A percentile compares a stretch with the other conserved stretches of the same genome.
phyloP scores from a whole-genome alignment of 2,797 vertebrate species.

The Percopsis omiscomaycus region DNA sequence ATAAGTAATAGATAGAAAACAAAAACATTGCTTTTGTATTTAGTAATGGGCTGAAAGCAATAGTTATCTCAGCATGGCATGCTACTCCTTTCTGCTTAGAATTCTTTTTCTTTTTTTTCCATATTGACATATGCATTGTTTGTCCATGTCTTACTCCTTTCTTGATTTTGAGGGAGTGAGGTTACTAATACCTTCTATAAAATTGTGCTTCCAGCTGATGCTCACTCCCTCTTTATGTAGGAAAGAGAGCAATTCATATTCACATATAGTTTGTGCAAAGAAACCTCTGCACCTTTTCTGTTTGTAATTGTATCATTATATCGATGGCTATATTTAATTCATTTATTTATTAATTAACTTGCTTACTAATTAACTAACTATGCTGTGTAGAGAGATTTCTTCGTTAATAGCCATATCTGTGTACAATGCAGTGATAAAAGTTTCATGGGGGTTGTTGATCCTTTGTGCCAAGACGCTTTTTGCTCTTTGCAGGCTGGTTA shows the following conservation, averaged over 20 bases:
- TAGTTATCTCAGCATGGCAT: constrained; percentile 27
- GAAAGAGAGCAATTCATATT: too few species aligned
- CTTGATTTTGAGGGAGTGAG: neutral
- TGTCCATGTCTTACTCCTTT: neutral
- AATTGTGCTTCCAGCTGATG: neutral
- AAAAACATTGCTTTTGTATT: neutral
- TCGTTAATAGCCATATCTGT: too few species aligned
- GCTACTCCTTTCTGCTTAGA: constrained; percentile 7
- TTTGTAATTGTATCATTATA: too few species aligned
- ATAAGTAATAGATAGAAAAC: neutral
- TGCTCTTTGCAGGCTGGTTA: constrained; percentile 7
- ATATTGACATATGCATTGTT: constrained; percentile 5
- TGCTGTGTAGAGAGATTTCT: constrained; percentile 4
- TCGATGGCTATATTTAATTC: too few species aligned
- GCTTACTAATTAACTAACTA: constrained; percentile 5
- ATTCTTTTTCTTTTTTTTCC: constrained; percentile 13
- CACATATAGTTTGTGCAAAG: neutral
- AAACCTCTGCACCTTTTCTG: neutral
- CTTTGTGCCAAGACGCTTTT: constrained; percentile 26
- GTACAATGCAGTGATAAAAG: too few species aligned
- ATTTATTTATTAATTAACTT: too few species aligned
- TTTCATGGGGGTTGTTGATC: constrained; percentile 10
- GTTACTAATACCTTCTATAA: too few species aligned
- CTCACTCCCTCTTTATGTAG: neutral
- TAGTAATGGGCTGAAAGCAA: constrained; percentile 24